Conservation (phyloP, 2,797 vertebrate genomes). For the Tapirus indicus region DNA sequence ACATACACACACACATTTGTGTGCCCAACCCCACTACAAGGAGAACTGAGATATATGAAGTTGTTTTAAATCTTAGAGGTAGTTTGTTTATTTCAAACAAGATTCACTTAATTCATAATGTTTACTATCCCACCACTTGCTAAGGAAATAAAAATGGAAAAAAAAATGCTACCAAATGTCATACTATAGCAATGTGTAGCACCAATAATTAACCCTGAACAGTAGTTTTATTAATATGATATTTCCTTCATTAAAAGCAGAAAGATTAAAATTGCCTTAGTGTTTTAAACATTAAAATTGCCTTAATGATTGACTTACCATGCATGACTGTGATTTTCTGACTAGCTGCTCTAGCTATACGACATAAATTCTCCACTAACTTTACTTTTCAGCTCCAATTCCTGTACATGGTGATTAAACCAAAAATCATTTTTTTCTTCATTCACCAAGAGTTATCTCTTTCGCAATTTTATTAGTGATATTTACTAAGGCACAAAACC, state of each 20-base stretch:
- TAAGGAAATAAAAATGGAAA: background rate
- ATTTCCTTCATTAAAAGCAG: slow-evolving; percentile 32
- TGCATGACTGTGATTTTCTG: background rate
- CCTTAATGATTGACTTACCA: background rate
- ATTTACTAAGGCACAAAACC: slow-evolving; percentile 60
- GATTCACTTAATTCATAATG: background rate
- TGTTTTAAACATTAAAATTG: slow-evolving; percentile 14
- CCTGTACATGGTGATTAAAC: background rate
- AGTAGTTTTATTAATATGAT: slow-evolving; percentile 30
- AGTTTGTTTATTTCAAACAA: slow-evolving; percentile 36
- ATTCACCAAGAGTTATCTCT: slow-evolving; percentile 5
- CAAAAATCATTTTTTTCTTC: background rate
- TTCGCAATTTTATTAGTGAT: slow-evolving; percentile 28
- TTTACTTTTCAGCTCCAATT: slow-evolving; percentile 56
- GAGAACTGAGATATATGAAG: background rate
- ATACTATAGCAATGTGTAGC: background rate
- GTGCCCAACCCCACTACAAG: background rate
- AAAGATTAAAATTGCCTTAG: background rate
- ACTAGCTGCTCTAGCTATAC: background rate
- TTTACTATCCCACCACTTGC: background rate
- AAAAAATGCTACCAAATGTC: background rate
- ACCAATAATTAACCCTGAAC: background rate
- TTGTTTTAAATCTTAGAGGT: slow-evolving; percentile 6
- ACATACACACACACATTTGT: background rate
- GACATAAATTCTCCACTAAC: slow-evolving; percentile 38